Evolutionary conservation across 2,888 invertebrate genomes (phyloP).

Genomic region (Abscondita cerata): DNA sequence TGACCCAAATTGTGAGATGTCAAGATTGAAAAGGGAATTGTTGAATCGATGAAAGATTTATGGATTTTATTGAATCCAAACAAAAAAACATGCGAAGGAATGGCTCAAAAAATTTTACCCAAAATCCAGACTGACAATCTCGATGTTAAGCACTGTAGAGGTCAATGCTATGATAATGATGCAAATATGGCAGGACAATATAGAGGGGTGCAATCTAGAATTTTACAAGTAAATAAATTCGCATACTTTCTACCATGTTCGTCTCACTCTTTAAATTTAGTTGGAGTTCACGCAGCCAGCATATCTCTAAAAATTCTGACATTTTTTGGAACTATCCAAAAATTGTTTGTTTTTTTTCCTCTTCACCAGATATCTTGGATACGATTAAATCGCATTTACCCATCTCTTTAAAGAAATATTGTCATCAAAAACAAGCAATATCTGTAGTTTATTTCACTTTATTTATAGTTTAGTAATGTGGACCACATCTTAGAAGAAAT

Average conservation of each 20-base stretch:
- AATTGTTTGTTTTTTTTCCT: constrained; percentile 19
- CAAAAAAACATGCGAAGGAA: background rate
- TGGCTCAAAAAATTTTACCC: background rate
- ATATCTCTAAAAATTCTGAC: background rate
- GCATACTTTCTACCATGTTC: constrained; percentile 18
- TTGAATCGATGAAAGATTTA: background rate
- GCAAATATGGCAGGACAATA: constrained; percentile 1
- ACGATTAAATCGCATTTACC: constrained; percentile 15
- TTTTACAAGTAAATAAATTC: constrained; percentile 11
- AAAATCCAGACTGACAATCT: background rate
- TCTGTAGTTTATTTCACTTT: no score
- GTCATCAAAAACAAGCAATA: no score
- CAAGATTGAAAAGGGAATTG: no score
- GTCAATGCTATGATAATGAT: constrained; percentile 3
- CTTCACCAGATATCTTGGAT: constrained; percentile 16
- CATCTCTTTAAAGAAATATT: constrained; percentile 16
- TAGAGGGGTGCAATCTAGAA: constrained; percentile 5
- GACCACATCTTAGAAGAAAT: no score
- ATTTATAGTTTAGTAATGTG: no score
- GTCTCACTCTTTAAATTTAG: constrained; percentile 18
- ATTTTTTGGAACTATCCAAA: constrained; percentile 19
- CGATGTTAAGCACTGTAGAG: background rate
- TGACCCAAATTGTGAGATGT: constrained; percentile 13
- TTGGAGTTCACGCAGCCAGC: constrained; percentile 15
- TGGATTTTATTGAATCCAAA: constrained; percentile 6